Conservation (phyloP, 2,888 invertebrate genomes). For the Polietes domitor region DNA sequence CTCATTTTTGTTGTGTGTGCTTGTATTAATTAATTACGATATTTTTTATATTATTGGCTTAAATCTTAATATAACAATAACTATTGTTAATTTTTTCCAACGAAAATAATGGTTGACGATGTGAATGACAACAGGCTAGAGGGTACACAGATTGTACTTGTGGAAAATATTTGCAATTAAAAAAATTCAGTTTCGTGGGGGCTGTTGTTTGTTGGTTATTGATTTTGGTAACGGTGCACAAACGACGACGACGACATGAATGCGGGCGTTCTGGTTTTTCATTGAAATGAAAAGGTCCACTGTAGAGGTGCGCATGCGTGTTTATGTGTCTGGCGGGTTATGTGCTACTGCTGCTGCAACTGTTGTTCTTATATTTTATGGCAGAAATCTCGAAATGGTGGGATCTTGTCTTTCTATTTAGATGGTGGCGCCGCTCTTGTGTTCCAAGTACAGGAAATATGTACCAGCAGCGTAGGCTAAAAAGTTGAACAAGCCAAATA, state of each 20-base stretch:
- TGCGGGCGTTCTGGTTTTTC: conserved; percentile 30
- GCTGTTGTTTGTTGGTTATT: conserved; percentile 12
- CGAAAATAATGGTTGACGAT: background rate
- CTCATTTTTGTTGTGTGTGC: conserved; percentile 1
- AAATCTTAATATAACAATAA: conserved; percentile 45
- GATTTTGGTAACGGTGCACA: conserved; percentile 6
- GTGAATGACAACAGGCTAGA: background rate
- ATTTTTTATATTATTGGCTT: conserved; percentile 11
- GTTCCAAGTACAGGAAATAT: conserved; percentile 88
- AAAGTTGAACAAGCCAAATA: conserved; percentile 92
- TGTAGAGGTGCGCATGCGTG: conserved; percentile 2
- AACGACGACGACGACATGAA: conserved; percentile 35
- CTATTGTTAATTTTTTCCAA: conserved; percentile 12
- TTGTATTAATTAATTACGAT: conserved; percentile 27
- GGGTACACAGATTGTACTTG: background rate
- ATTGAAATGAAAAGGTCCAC: background rate
- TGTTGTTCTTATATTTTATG: conserved; percentile 11
- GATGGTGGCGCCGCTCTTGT: conserved; percentile 82
- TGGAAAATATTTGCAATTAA: conserved; percentile 7
- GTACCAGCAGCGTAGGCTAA: conserved; percentile 89
- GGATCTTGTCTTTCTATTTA: conserved; percentile 26
- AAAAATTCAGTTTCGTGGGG: background rate
- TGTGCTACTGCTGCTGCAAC: background rate
- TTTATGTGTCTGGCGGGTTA: background rate
- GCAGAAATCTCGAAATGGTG: conserved; percentile 22